Conservation (phyloP, 2,797 vertebrate genomes). For the Ctenochaetus hawaiiensis region DNA sequence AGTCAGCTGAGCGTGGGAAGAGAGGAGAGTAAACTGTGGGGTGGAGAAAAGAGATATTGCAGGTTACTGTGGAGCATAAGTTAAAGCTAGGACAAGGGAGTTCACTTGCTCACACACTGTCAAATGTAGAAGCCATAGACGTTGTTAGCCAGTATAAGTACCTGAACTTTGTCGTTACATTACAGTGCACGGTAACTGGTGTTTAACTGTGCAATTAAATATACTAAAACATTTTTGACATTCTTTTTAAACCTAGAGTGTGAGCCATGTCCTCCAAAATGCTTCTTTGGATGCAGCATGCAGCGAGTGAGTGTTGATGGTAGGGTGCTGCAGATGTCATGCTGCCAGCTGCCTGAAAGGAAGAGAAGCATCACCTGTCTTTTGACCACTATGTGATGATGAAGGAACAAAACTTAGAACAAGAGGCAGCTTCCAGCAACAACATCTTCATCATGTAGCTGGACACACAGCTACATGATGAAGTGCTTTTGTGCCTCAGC, state of each 20-base stretch:
- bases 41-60: slow-evolving; percentile 29
- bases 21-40: slow-evolving; percentile 47
- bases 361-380: too few relatives aligned
- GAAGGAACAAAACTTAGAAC: too few relatives aligned
- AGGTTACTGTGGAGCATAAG: slow-evolving; percentile 43
- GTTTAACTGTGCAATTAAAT: not conserved
- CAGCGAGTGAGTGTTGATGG: too few relatives aligned
- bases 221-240: not conserved
- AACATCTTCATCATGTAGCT: too few relatives aligned
- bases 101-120: slow-evolving; percentile 28
- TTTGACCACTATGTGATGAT: too few relatives aligned
- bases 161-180: slow-evolving; percentile 11
- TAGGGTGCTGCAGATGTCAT: too few relatives aligned
- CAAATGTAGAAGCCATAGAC: slow-evolving; percentile 13
- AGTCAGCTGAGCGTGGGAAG: slow-evolving; percentile 44
- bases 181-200: not conserved
- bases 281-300: not conserved
- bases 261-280: not conserved
- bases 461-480: too few relatives aligned
- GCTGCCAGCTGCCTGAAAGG: too few relatives aligned
- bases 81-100: slow-evolving; percentile 37
- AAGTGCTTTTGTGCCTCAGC: too few relatives aligned
- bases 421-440: too few relatives aligned
- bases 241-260: not conserved
- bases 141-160: not conserved